Percentiles rank a stretch among this genome's conserved stretches.
phyloP scores from a whole-genome alignment of 2,888 invertebrate genomes.

The Gryllus longicercus region DNA sequence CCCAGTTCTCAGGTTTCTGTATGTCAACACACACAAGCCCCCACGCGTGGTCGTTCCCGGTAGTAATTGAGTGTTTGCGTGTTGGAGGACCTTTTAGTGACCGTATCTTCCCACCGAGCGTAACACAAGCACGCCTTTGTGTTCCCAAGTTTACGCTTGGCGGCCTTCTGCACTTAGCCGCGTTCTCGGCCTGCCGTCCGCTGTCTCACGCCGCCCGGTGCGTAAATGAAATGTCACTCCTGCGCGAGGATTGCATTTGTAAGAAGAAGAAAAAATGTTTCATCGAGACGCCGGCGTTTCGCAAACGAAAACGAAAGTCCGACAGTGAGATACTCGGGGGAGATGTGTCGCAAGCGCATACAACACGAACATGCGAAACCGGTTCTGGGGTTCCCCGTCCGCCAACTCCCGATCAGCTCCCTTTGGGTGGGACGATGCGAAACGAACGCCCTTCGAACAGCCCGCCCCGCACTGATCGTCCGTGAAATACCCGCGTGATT shows the following conservation, averaged over 20 bases:
- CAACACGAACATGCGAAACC: neutral
- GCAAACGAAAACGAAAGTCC: neutral
- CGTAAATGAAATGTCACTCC: neutral
- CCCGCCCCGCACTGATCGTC: no score
- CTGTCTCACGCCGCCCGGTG: neutral
- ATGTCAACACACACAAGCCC: no score
- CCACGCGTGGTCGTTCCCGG: no score
- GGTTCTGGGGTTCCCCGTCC: neutral
- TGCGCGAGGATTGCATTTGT: neutral
- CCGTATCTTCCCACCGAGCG: neutral
- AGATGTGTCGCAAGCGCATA: neutral
- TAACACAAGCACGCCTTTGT: neutral
- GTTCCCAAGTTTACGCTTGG: neutral
- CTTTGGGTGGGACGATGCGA: no score
- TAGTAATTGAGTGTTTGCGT: constrained; percentile 6
- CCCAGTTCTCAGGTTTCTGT: no score
- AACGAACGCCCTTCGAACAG: no score
- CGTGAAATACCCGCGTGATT: no score
- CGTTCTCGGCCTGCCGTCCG: neutral
- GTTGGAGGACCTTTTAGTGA: neutral
- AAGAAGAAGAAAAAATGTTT: neutral
- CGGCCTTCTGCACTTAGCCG: neutral
- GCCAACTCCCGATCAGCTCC: neutral
- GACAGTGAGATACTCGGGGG: neutral
- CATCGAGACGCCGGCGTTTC: neutral